These are phyloP conservation scores for Geopemphigus sp. DNA, from an alignment of 1,140 invertebrate genomes.

Conservation along the genomic window DNA sequence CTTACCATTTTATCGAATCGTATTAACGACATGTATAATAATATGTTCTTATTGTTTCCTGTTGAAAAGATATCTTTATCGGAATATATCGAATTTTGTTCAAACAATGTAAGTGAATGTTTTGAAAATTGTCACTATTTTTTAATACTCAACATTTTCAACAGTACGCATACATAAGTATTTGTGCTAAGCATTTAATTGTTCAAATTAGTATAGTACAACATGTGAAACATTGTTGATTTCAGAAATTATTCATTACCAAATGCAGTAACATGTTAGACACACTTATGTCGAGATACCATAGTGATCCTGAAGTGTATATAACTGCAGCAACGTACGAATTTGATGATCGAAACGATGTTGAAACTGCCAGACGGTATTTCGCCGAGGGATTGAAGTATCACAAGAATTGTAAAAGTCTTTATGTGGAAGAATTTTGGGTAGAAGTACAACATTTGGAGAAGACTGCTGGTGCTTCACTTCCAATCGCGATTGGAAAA, in stretches of 20 bases:
- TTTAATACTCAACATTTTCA: no score
- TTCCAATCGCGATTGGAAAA: slow-evolving; percentile 21
- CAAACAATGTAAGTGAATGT: slow-evolving; percentile 41
- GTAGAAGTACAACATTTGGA: slow-evolving; percentile 37
- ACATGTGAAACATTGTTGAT: neutral
- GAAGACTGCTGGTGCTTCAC: neutral
- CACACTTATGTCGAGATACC: slow-evolving; percentile 30
- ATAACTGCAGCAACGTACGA: slow-evolving; percentile 34
- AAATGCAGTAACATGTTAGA: slow-evolving; percentile 28
- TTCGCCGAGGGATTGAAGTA: slow-evolving; percentile 24
- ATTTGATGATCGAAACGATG: slow-evolving; percentile 41
- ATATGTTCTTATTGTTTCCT: slow-evolving; percentile 28
- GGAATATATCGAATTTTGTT: slow-evolving; percentile 41
- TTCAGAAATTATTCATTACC: slow-evolving; percentile 27
- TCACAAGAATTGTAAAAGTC: slow-evolving; percentile 24
- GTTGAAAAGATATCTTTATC: slow-evolving; percentile 7
- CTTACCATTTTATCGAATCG: slow-evolving; percentile 34
- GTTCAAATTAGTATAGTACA: no score
- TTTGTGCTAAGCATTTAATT: no score
- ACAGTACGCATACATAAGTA: no score
- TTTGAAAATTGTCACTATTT: neutral
- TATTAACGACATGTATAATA: slow-evolving; percentile 34
- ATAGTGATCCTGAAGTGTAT: slow-evolving; percentile 39
- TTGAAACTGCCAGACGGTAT: slow-evolving; percentile 28
- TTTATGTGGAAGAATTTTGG: slow-evolving; percentile 32